These are phyloP conservation scores for Nemapogon koenigi DNA, from an alignment of 2,888 invertebrate genomes.

Conservation along the genomic window DNA sequence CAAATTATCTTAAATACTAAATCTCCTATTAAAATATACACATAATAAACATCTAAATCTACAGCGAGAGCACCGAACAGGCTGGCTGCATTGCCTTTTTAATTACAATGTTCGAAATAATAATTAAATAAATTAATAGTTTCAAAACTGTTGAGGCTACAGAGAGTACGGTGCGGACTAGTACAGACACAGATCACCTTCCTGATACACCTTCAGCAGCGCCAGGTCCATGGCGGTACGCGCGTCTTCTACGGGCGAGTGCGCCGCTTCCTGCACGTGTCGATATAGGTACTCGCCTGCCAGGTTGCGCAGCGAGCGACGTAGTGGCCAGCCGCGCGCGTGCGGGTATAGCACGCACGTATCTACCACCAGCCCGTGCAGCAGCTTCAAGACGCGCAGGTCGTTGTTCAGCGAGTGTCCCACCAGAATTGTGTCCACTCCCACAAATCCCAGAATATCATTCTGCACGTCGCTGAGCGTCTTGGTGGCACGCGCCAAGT, in stretches of 20 bases:
- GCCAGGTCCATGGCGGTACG: constrained; percentile 88
- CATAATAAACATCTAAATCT: no score
- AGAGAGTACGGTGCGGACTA: constrained; percentile 25
- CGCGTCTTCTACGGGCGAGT: constrained; percentile 95
- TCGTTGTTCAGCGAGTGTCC: constrained; percentile 97
- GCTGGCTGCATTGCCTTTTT: no score
- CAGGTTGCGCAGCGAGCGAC: constrained; percentile 82
- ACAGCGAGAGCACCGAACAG: no score
- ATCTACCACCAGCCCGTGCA: constrained; percentile 87
- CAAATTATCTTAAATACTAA: no score
- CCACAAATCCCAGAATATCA: constrained; percentile 81
- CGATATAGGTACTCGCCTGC: constrained; percentile 75
- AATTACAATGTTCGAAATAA: no score
- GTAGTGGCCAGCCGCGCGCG: constrained; percentile 79
- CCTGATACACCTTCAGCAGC: constrained; percentile 74
- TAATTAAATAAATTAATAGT: no score
- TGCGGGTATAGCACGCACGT: constrained; percentile 91
- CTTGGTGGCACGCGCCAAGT: constrained; percentile 68
- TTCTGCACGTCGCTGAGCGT: constrained; percentile 82
- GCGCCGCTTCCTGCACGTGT: constrained; percentile 85
- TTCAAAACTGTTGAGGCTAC: no score
- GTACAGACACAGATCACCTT: constrained; percentile 32
- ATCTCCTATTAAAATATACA: no score
- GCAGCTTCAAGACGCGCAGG: constrained; percentile 81
- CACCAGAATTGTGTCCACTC: constrained; percentile 85